Base-by-base conservation (phyloP, 2,797 vertebrate species). In the Neopelma chrysocephalum region DNA sequence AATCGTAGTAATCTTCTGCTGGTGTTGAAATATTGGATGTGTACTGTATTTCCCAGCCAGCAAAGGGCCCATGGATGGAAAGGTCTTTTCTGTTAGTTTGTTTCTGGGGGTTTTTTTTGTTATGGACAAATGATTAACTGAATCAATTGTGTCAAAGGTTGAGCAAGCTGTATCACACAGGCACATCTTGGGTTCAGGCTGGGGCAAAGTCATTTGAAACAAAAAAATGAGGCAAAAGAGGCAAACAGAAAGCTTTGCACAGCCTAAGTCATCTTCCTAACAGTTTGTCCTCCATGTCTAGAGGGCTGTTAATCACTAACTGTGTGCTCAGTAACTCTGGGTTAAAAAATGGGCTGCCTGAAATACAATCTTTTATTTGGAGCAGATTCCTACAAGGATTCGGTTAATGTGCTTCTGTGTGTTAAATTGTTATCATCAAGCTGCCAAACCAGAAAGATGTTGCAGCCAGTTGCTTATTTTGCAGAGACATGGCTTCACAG, bases 111-210 rank as follows among this genome's bases (percentile, higher is more conserved):
- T 26, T 27, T n/a, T 20, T 61, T 61, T 57, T 82, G 62, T 84
- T 89, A 17, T 42, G 73, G 84, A 48, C 66, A 88, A 98, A 97
- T 97, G 94, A 98, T 98, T 98, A 98, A 70, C 48, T 54, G 80
- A 87, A 93, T 97, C 96, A 57, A 89, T 96, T 4, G 42, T 86
- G 93, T 89, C 95, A 96, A 84, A 96, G 97, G 96, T 96, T 97
- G 96, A 95, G 90, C 87, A 86, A 70, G 42, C 87, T 66, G 20
- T 42, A 43, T 86, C 69, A 48, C 68, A 45, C 27, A 86, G 68
- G 77, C 40, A 58, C 56, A 42, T 82, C 86, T 83, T 69, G 45
- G n/a, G 73, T 94, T 93, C 80, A 85, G 50, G 42, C 61, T 64
- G 71, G 66, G 60, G 48, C 88, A 87, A 62, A 92, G 75, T 58